Evolutionary conservation across 2,888 invertebrate species (phyloP), one percentile per base, ranked within the genome.

Genomic region (Pristionchus japonicus): DNA sequence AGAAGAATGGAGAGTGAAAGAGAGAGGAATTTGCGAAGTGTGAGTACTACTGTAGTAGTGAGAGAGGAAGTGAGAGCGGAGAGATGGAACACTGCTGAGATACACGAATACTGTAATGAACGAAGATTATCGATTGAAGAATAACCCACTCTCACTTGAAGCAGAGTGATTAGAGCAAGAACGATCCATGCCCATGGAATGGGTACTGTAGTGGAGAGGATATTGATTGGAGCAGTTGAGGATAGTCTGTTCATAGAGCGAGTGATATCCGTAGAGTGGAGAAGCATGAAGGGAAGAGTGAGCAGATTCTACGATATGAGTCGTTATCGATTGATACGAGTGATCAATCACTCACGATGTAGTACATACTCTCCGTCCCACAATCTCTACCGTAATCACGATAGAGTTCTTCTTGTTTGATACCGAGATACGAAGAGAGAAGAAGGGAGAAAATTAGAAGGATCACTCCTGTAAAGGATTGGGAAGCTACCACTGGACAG

Each of bases 31-130:
- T 99, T 99, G 82, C 99, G 96, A 88, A 99, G 95, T 0, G 99
- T 99, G 52, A 99, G 97, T 0, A 99, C 97, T 91, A 99, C 95
- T 0, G 98, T 99, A 1, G 99, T 98, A 0, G 98, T 97, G 77
- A 99, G 95, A 0, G 98, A 98, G 0, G 97, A 90, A 27, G 91
- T 90, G 15, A 98, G 98, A 0, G 98, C 97, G 0, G 98, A 98
- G 93, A 99, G 95, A 47, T 97, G 96, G 94, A 98, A 99, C 1
- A 99, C 99, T 7, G 97, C 97, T 94, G 97, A 97, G 89, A 98
- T 80, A 64, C 70, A 70, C 80, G 88, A 92, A 89, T 83, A 92
- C 92, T 92, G 92, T 40, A 92, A 90, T 27, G 0, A n/a, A 64
- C 23, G 13, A 34, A n/a, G 20, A 82, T 6, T 47, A 52, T 82